Evolutionary conservation across 2,888 invertebrate species (phyloP), one percentile per base, ranked within the genome.

Genomic region (Alloscopus bannaensis): DNA sequence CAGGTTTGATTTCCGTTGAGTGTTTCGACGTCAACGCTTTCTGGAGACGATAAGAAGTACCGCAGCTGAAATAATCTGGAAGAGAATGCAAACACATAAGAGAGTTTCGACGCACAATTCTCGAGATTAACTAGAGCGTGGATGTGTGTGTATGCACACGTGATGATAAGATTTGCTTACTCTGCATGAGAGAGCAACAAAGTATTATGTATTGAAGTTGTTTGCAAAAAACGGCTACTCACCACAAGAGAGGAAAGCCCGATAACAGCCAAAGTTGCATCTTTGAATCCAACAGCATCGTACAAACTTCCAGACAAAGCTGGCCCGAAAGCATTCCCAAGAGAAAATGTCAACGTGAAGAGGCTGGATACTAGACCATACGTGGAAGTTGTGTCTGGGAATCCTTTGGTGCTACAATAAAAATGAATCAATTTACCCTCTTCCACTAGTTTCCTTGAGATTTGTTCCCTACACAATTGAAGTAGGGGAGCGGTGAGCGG

Each of bases 271-370:
- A 84, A 57, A 4, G 84, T 79, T 52, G 82, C 81, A 20, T 69
- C 64, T 69, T 82, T 76, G 52, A 84, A 82, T 42, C 81, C 82
- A 68, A 82, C 64, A 42, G 47, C 68, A 22, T 82, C 84, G 40
- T 75, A 82, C 28, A 83, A 62, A 64, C 62, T 42, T 11, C 81
- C 84, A 29, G 81, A 77, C 16, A 84, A 13, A 24, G 84, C 55
- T 52, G 84, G 82, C 16, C 84, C 84, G 42, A 84, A 50, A 0
- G 80, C 47, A 75, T 84, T 84, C 69, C 84, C 84, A 8, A 84
- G 50, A 11, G 84, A 81, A 52, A 84, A 84, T 4, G 84, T 84
- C 11, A 80, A 50, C n/a, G 81, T 84, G 28, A 76, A 84, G 22
- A 84, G 62, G 50, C 81, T 79, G 22, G 76, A 76, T 22, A 82